A percentile compares a stretch with the other conserved stretches of the same genome.
Conservation (phyloP, 2,888 invertebrate species). For the Scrobipalpa atriplicella region DNA sequence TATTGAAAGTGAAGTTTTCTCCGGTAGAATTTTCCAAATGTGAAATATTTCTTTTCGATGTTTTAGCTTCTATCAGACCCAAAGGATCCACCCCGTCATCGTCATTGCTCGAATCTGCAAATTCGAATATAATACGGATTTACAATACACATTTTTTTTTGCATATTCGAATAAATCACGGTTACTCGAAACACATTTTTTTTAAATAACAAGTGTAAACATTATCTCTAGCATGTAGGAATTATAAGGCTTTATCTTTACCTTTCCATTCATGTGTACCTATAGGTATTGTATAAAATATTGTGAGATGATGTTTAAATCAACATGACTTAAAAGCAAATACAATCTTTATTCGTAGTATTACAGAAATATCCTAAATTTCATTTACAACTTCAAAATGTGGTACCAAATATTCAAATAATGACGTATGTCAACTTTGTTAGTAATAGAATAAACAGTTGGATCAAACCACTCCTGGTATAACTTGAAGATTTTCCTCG, state of each 20-base stretch:
- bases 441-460: not conserved
- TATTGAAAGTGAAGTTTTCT: not conserved
- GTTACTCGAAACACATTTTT: too few relatives aligned
- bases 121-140: conserved; percentile 18
- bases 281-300: too few relatives aligned
- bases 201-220: too few relatives aligned
- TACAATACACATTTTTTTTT: conserved; percentile 14
- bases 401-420: not conserved
- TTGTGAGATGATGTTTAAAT: too few relatives aligned
- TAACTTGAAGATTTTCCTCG: not conserved
- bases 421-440: not conserved
- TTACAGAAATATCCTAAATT: not conserved
- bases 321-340: too few relatives aligned
- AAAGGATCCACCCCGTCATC: not conserved
- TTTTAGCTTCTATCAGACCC: not conserved
- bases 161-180: not conserved
- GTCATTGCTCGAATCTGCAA: conserved; percentile 19
- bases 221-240: too few relatives aligned
- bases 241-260: too few relatives aligned
- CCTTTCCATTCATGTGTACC: too few relatives aligned
- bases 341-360: not conserved
- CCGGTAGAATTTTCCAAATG: not conserved
- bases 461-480: conserved; percentile 9
- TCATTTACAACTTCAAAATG: not conserved
- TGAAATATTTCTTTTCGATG: not conserved